Evolutionary conservation across 2,113 vertebrate species (phyloP), one percentile per base, ranked within the genome.

Genomic region (Paramormyrops kingsleyae): DNA sequence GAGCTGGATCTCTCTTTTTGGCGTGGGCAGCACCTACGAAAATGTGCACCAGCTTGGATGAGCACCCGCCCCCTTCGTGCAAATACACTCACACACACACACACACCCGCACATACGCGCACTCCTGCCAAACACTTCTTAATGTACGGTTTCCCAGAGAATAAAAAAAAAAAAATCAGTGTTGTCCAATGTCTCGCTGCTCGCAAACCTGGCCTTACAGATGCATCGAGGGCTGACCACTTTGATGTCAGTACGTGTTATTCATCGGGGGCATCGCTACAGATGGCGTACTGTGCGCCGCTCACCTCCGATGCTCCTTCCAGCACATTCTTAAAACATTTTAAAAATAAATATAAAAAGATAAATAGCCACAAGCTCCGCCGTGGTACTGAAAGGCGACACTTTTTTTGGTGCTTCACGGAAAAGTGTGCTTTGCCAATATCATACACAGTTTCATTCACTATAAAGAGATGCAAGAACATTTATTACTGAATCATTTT

Each of bases 171-270:
- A 94, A 94, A 95, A 95, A 95, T 96, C 94, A 94, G 95, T 93
- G 95, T 96, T 94, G 95, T 95, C 95, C 95, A 95, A 95, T 94
- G 95, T 95, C 94, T 94, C 91, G 92, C 94, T 95, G 92, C 92
- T 94, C 92, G 92, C 95, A 95, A 95, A 95, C 93, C 95, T 93
- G 93, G 93, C 91, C 95, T 91, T 95, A 92, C 94, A 96, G 95
- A 95, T 95, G 95, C 94, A 94, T 93, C 92, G 88, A 93, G 94
- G 94, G 92, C 93, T 92, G 92, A 92, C 91, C 92, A 92, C 94
- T 93, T 88, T 87, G 91, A 94, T 94, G 94, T 93, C 94, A 92
- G 92, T 90, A 94, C 94, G 93, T 91, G 91, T 94, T 92, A 91
- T 92, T 95, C 94, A 95, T 94, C 93, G 95, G 94, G 85, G 93